These are phyloP conservation scores for Sandelia bainsii DNA, from an alignment of 2,797 vertebrate genomes.

Conservation along the genomic window DNA sequence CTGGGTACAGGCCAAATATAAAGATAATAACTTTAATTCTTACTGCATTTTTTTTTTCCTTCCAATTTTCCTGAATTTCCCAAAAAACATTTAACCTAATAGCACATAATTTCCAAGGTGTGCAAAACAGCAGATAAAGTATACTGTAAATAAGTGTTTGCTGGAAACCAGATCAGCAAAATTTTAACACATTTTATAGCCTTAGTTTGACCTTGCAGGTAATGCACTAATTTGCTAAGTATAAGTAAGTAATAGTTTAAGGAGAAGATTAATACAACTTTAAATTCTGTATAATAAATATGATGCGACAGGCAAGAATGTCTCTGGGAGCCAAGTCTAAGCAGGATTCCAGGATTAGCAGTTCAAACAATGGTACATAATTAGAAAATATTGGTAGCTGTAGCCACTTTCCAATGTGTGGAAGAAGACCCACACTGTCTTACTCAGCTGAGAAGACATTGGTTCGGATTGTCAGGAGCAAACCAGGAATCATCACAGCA, in stretches of 20 bases:
- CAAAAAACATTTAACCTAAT: not conserved
- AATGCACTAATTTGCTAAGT: not conserved
- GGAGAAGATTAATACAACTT: not conserved
- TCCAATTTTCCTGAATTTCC: not conserved
- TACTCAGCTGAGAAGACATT: too few relatives aligned
- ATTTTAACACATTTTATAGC: not conserved
- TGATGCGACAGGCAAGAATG: not conserved
- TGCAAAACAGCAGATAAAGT: not conserved
- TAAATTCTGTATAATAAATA: not conserved
- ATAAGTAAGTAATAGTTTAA: not conserved
- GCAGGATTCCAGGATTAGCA: too few relatives aligned
- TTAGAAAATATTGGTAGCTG: not conserved
- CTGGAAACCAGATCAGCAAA: not conserved
- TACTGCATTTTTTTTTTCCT: not conserved
- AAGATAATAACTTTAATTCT: constrained; percentile 1
- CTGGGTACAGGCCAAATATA: constrained; percentile 1
- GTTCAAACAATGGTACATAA: too few relatives aligned
- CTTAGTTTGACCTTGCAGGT: not conserved
- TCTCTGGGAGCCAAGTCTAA: too few relatives aligned
- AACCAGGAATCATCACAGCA: too few relatives aligned
- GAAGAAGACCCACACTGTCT: too few relatives aligned
- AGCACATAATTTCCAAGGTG: not conserved
- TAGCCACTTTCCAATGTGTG: too few relatives aligned
- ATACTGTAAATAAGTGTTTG: not conserved
- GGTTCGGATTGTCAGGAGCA: too few relatives aligned